A percentile compares a stretch with the other conserved stretches of the same genome.
Conservation (phyloP, 2,888 invertebrate species). For the Patella ulyssiponensis region DNA sequence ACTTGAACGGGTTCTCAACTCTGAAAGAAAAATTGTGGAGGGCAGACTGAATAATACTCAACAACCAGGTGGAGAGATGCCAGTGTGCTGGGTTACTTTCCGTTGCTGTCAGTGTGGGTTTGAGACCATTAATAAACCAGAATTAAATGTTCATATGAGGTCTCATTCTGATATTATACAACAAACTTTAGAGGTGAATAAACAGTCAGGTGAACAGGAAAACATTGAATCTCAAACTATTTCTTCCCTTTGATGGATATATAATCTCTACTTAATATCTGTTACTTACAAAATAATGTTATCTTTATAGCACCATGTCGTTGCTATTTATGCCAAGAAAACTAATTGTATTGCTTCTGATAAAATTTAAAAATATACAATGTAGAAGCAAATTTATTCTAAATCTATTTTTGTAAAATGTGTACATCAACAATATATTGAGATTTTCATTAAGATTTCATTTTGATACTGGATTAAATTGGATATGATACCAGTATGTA, state of each 20-base stretch:
- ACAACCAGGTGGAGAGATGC: constrained; percentile 33
- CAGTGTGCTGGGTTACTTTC: constrained; percentile 66
- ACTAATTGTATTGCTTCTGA: no score
- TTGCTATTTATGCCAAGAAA: no score
- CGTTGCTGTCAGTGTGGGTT: constrained; percentile 71
- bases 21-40: constrained; percentile 42
- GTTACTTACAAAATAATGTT: no score
- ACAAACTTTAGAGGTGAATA: constrained; percentile 55
- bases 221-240: neutral
- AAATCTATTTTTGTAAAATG: no score
- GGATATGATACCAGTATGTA: no score
- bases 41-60: constrained; percentile 36
- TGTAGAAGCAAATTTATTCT: no score
- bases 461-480: no score
- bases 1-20: constrained; percentile 39
- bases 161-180: constrained; percentile 66
- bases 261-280: no score
- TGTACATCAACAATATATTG: no score
- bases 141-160: constrained; percentile 68
- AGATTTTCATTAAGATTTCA: no score
- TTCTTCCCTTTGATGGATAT: neutral
- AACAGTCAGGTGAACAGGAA: neutral
- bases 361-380: no score
- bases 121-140: constrained; percentile 67
- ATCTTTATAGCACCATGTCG: no score